A percentile compares a stretch with the other conserved stretches of the same genome.
Evolutionary conservation across 2,797 vertebrate species (phyloP).

Genomic region (Sternotherus odoratus): DNA sequence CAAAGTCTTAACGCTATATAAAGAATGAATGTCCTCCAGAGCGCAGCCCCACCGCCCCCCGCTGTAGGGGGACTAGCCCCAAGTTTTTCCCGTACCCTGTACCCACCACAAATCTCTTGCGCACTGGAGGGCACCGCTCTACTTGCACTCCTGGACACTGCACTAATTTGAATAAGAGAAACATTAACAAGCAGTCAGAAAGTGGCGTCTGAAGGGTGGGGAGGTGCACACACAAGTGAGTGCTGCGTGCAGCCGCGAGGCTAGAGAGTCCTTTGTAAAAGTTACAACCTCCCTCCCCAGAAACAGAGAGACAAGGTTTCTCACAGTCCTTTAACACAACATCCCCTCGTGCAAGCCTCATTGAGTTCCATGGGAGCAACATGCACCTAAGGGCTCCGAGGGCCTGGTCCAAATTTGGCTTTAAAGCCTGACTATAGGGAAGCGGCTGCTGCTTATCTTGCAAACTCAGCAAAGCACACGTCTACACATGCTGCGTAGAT

Average conservation of each 20-base stretch:
- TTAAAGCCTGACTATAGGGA: neutral
- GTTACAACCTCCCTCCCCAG: neutral
- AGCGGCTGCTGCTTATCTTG: neutral
- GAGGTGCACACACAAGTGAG: neutral
- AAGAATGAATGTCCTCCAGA: no score
- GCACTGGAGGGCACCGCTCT: no score
- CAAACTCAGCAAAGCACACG: neutral
- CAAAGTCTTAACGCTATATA: no score
- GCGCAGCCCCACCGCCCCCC: no score
- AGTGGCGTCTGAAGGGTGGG: neutral
- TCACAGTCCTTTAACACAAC: neutral
- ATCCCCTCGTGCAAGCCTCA: neutral
- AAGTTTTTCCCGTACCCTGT: no score
- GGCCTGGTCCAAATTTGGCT: neutral
- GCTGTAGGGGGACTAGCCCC: no score
- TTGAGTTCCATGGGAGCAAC: neutral
- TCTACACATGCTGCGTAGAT: neutral
- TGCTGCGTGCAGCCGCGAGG: neutral
- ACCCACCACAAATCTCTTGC: no score
- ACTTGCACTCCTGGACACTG: no score
- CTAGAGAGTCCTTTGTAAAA: neutral
- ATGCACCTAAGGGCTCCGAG: neutral
- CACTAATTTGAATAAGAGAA: neutral
- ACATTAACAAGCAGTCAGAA: neutral
- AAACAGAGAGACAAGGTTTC: neutral